Evolutionary conservation across 2,113 vertebrate genomes (phyloP), one percentile per base, ranked within the genome.

Genomic region (Sylvia atricapilla): DNA sequence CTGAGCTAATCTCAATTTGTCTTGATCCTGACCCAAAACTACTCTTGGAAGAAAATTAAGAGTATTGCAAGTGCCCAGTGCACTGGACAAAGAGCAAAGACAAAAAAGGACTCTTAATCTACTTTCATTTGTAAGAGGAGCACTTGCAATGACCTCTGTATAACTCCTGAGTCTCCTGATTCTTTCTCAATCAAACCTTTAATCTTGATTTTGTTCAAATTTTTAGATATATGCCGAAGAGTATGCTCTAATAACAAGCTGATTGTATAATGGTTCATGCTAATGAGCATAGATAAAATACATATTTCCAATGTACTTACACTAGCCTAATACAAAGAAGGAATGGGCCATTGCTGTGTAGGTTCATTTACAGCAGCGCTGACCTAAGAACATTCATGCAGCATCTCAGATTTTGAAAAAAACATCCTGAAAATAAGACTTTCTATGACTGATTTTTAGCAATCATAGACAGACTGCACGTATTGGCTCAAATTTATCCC

Each of bases 371-470:
- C 24, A 46, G 27, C 47, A 64, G 10, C 52, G 47, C 43, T 84
- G 59, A 72, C 0, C 0, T 22, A 58, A 73, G 14, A 90, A 27
- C n/a, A 46, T 33, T 49, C 35, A 80, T 33, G 1, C 3, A 3
- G 53, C 18, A 33, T 43, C 30, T 77, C 59, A 59, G 52, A 35
- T 78, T 70, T 67, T 3, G 2, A 68, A 52, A 86, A 80, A 64
- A 16, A 1, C 25, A 59, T 44, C 39, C 55, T 59, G 50, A 84
- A 80, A 90, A 41, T n/a, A 70, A 46, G 59, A 62, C 11, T 73
- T 76, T 62, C 44, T 50, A 3, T 33, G 37, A 23, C 41, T 89
- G 27, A 17, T 78, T 66, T 83, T 64, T 87, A 72, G 50, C 24
- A 87, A 3, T 14, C 35, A 24, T 23, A 58, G 56, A 49, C 17